Base-by-base conservation (phyloP, 2,113 vertebrate genomes). In the Emberiza fucata region DNA sequence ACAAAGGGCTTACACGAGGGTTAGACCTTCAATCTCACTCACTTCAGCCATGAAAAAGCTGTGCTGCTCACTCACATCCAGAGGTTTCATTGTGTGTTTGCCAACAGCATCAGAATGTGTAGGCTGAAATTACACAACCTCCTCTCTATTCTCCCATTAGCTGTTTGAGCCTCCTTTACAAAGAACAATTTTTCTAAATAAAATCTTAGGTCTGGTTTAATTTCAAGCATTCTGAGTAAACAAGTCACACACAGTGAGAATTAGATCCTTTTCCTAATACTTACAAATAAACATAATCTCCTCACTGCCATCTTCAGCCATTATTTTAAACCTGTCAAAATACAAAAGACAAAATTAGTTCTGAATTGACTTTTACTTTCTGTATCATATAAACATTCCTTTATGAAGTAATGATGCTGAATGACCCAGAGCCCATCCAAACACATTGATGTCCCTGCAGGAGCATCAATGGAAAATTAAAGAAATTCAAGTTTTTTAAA, bases 251-350 rank as follows among this genome's bases (percentile, higher is more conserved):
- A 65, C 8, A 0, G 13, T 9, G 11, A 81, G 18, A 94, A 12
- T 40, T 15, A 53, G 35, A 63, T 56, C 2, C 14, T 69, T 77
- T 37, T 75, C 25, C 57, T 35, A 60, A 94, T 97, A 99, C 99
- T 99, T 97, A 99, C 99, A 99, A 97, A 99, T 98, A 96, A 98
- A 98, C 81, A 98, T 76, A 37, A 89, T 91, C 96, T 99, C 99
- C 73, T 99, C 98, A 90, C 90, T 98, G 42, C 97, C 97, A 94
- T 98, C 98, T 94, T 98, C 98, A 79, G 98, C 98, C 99, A 99
- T 99, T 73, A 96, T 97, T 93, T 96, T 66, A 82, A 94, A 97
- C 95, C 98, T 98, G 89, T 12, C 95, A 96, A 96, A 93, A 94
- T 25, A 97, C n/a, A 96, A 92, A 78, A 79, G 42, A 89, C 5